These are phyloP conservation scores for Heliconius hortense DNA, from an alignment of 2,888 invertebrate genomes.

Conservation along the genomic window DNA sequence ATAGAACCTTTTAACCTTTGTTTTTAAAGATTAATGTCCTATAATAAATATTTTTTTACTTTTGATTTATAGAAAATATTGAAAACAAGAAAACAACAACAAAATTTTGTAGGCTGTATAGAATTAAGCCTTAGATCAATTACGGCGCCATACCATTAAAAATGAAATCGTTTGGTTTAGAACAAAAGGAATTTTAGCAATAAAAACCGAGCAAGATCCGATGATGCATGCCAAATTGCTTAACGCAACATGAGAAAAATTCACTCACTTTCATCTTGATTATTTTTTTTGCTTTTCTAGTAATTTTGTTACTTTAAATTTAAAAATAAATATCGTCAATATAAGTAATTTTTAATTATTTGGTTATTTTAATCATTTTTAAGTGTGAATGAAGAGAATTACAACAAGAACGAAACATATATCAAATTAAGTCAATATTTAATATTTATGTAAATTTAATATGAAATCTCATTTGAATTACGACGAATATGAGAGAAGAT, in stretches of 20 bases:
- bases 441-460: conserved; percentile 15
- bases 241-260: conserved; percentile 46
- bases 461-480: conserved; percentile 22
- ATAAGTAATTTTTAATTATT: no score
- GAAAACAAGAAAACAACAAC: no score
- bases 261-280: conserved; percentile 48
- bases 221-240: conserved; percentile 50
- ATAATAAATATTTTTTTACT: no score
- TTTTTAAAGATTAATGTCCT: no score
- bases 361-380: no score
- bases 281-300: conserved; percentile 4
- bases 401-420: no score
- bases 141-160: conserved; percentile 5
- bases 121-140: background rate
- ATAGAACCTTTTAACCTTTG: no score
- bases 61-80: no score
- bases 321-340: background rate
- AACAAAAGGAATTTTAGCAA: conserved; percentile 33
- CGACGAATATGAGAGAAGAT: conserved; percentile 4
- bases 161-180: conserved; percentile 16
- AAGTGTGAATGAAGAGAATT: no score
- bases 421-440: background rate
- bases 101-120: background rate
- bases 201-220: conserved; percentile 43
- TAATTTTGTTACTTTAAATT: background rate